A percentile compares a stretch with the other conserved stretches of the same genome.
Conservation (phyloP, 2,113 vertebrate genomes). For the Petroica traversi region DNA sequence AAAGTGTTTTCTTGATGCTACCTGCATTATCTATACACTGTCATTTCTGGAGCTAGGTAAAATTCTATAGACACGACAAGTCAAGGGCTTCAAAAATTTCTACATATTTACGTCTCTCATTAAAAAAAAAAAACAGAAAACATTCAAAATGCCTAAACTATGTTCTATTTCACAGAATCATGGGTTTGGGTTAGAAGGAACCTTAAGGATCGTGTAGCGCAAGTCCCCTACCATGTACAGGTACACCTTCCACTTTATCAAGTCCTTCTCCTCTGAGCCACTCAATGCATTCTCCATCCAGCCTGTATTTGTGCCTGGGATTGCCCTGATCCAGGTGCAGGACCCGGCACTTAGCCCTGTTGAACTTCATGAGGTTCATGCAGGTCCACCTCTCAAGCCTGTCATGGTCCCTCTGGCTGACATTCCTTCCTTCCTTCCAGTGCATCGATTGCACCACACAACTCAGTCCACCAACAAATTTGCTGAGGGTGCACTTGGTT, state of each 20-base stretch:
- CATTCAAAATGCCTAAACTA: neutral
- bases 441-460: accelerated
- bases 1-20: neutral
- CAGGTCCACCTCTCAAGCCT: neutral
- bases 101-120: neutral
- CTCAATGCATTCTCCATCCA: neutral
- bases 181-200: neutral
- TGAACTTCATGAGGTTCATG: neutral
- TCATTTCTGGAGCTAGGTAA: neutral
- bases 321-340: neutral
- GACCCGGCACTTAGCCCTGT: neutral
- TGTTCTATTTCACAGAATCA: neutral
- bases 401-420: neutral
- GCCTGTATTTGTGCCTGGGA: neutral
- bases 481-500: neutral
- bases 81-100: neutral
- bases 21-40: neutral
- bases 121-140: neutral
- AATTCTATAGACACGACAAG: neutral
- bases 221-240: neutral
- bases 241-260: neutral
- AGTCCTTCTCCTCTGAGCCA: neutral
- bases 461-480: neutral
- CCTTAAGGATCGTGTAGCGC: neutral
- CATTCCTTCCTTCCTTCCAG: neutral